Evolutionary conservation across 2,113 vertebrate species (phyloP).

Genomic region (Ophthalmolycus amberensis): DNA sequence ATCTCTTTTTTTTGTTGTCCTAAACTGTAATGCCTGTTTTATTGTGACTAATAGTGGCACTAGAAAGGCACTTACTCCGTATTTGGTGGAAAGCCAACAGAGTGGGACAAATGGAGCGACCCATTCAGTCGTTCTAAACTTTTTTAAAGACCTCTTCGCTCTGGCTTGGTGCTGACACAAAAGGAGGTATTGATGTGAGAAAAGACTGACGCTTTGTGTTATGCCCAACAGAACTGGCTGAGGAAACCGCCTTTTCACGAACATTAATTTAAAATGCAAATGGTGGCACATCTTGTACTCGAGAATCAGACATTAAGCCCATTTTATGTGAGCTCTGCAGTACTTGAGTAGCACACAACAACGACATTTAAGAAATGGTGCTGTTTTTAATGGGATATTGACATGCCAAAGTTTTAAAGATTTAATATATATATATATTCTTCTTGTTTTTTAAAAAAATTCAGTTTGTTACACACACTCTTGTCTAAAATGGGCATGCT

Average conservation of each 20-base stretch:
- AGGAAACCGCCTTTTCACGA: slow-evolving; percentile 52
- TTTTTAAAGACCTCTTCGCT: slow-evolving; percentile 53
- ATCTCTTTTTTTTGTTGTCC: slow-evolving; percentile 29
- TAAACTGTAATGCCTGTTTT: slow-evolving; percentile 58
- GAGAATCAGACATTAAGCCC: slow-evolving; percentile 38
- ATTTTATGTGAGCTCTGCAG: slow-evolving; percentile 19
- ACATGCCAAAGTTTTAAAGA: neutral
- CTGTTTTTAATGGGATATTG: neutral
- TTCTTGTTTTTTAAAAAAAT: neutral
- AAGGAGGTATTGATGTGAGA: slow-evolving; percentile 78
- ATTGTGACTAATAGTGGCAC: slow-evolving; percentile 63
- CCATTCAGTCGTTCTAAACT: slow-evolving; percentile 62
- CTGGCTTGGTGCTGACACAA: slow-evolving; percentile 59
- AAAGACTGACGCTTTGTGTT: slow-evolving; percentile 75
- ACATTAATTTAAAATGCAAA: slow-evolving; percentile 70
- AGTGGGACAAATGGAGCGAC: slow-evolving; percentile 65
- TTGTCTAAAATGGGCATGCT: neutral
- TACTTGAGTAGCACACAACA: neutral
- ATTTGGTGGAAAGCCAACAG: slow-evolving; percentile 63
- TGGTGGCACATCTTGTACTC: slow-evolving; percentile 35
- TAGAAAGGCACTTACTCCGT: slow-evolving; percentile 65
- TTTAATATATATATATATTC: neutral
- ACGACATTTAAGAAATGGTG: neutral
- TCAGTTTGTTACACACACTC: neutral
- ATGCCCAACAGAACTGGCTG: slow-evolving; percentile 38